Evolutionary conservation across 2,113 vertebrate species (phyloP).

Genomic region (Gobius niger): DNA sequence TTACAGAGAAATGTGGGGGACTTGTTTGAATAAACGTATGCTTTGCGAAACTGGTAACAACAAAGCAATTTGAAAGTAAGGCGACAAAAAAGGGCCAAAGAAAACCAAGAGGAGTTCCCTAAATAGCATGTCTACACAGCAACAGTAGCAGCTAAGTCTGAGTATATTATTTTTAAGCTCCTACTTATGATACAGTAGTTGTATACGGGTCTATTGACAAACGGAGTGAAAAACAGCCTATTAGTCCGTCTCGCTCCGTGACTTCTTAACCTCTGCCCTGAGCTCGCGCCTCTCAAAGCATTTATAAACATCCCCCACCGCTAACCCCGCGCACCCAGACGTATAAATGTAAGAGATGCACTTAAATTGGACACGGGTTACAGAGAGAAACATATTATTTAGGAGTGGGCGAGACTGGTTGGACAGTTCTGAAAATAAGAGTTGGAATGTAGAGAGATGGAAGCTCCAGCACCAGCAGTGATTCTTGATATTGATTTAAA

Average conservation of each 20-base stretch:
- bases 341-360: neutral
- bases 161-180: neutral
- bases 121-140: neutral
- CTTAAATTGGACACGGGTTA: slow-evolving; percentile 1
- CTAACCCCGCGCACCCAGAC: neutral
- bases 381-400: neutral
- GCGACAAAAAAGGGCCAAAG: neutral
- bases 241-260: neutral
- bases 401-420: too few relatives aligned
- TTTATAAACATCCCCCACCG: slow-evolving; percentile 9
- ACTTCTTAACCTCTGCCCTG: neutral
- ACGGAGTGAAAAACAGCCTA: slow-evolving; percentile 4
- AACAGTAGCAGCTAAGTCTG: neutral
- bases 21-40: too few relatives aligned
- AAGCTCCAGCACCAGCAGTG: too few relatives aligned
- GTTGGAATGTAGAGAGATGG: neutral
- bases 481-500: too few relatives aligned
- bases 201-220: slow-evolving; percentile 7
- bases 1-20: too few relatives aligned
- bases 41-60: too few relatives aligned
- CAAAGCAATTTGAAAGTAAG: too few relatives aligned
- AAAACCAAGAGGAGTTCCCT: neutral
- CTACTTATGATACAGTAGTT: neutral
- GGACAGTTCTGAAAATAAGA: neutral
- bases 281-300: neutral